Evolutionary conservation across 2,113 vertebrate species (phyloP).

Genomic region (Passer montanus): DNA sequence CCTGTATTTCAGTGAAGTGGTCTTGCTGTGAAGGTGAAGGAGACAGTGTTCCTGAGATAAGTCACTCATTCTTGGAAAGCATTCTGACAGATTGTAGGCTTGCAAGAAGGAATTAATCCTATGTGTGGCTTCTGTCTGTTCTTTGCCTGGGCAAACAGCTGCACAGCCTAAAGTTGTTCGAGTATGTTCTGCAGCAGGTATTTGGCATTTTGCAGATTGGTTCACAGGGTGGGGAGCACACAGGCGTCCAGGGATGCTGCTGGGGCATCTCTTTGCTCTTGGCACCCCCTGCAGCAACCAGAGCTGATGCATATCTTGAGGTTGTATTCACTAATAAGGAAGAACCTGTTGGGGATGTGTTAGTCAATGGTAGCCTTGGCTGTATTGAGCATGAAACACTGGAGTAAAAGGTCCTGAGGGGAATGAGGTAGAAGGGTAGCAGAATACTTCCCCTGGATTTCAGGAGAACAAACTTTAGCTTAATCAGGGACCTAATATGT

Average conservation of each 20-base stretch:
- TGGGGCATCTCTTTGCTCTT: background rate
- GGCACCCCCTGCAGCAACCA: background rate
- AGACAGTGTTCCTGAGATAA: background rate
- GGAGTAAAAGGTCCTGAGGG: background rate
- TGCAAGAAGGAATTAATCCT: background rate
- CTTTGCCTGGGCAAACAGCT: background rate
- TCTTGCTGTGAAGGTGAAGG: background rate
- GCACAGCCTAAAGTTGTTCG: background rate
- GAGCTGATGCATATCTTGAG: background rate
- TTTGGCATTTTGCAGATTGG: background rate
- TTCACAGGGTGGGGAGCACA: background rate
- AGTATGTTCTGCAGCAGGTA: background rate
- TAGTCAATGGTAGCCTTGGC: background rate
- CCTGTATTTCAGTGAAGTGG: background rate
- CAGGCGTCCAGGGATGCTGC: background rate
- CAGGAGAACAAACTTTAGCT: background rate
- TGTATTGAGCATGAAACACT: background rate
- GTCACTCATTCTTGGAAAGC: background rate
- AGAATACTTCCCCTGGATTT: background rate
- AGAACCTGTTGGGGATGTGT: background rate
- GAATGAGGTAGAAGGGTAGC: background rate
- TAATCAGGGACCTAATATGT: background rate
- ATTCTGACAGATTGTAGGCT: background rate
- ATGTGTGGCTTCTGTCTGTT: background rate
- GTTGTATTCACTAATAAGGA: background rate